These are phyloP conservation scores for Geotrypetes seraphini DNA, from an alignment of 2,797 vertebrate genomes.

Conservation along the genomic window DNA sequence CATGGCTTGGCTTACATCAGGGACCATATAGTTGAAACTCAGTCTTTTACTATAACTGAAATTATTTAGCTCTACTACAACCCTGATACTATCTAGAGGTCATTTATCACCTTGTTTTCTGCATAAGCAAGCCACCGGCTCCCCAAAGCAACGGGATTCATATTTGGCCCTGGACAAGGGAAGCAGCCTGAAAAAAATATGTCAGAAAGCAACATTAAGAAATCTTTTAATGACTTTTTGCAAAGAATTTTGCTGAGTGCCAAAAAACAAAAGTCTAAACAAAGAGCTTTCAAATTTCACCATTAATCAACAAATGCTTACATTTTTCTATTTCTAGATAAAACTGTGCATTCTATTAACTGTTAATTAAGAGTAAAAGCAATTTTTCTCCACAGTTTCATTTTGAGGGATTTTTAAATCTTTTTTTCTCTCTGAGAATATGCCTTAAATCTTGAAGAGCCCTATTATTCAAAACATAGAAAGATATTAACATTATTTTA, in stretches of 20 bases:
- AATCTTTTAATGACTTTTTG: conserved; percentile 21
- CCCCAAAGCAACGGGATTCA: conserved; percentile 91
- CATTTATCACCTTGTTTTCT: conserved; percentile 84
- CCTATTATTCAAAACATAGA: conserved; percentile 9
- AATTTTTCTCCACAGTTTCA: conserved; percentile 17
- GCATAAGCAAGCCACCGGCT: conserved; percentile 95
- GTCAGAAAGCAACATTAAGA: conserved; percentile 30
- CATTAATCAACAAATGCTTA: conserved; percentile 23
- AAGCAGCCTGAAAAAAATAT: conserved; percentile 81
- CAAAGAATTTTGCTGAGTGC: conserved; percentile 18
- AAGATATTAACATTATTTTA: conserved; percentile 9
- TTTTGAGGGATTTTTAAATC: conserved; percentile 6
- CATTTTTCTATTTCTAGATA: conserved; percentile 35
- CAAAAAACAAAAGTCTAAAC: conserved; percentile 40
- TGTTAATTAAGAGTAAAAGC: conserved; percentile 34
- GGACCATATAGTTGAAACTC: too few species aligned
- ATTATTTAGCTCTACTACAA: too few species aligned
- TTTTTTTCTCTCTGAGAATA: conserved; percentile 14
- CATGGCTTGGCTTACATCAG: too few species aligned
- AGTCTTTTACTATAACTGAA: too few species aligned
- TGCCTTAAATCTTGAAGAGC: conserved; percentile 6
- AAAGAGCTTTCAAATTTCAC: conserved; percentile 19
- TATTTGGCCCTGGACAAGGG: conserved; percentile 89
- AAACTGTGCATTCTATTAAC: conserved; percentile 34
- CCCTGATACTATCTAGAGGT: too few species aligned